These are phyloP conservation scores for Drosophila anomelani DNA, from an alignment of 2,888 invertebrate species.

Conservation along the genomic window DNA sequence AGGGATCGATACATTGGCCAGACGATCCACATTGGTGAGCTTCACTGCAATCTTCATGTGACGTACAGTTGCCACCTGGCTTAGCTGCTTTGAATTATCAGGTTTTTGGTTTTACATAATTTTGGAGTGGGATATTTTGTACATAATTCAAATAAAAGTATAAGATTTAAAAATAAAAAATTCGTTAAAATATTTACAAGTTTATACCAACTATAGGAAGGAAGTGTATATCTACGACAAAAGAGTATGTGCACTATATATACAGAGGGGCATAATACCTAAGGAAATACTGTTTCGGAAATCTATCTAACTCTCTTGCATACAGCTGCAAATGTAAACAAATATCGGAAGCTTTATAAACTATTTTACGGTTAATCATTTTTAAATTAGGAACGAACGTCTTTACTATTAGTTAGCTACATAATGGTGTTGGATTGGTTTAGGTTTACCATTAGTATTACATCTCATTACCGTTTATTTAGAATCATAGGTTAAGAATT, in stretches of 20 bases:
- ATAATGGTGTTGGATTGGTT: constrained; percentile 43
- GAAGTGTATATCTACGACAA: constrained; percentile 64
- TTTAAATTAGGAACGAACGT: constrained; percentile 69
- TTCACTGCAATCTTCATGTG: constrained; percentile 84
- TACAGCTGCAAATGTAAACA: constrained; percentile 37
- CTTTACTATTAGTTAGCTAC: constrained; percentile 23
- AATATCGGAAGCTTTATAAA: constrained; percentile 47
- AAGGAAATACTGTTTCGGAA: constrained; percentile 32
- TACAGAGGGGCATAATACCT: constrained; percentile 60
- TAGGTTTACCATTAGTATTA: constrained; percentile 76
- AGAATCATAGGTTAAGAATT: constrained; percentile 72
- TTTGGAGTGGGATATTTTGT: constrained; percentile 70
- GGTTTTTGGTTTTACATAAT: constrained; percentile 48
- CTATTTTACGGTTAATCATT: constrained; percentile 69
- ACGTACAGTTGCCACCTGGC: constrained; percentile 83
- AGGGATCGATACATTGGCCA: constrained; percentile 84
- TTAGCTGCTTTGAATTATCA: constrained; percentile 67
- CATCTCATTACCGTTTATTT: constrained; percentile 69
- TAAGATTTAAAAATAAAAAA: constrained; percentile 77
- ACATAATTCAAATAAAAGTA: constrained; percentile 75
- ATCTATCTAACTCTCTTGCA: constrained; percentile 50
- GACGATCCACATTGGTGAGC: constrained; percentile 82
- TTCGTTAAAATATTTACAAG: constrained; percentile 79
- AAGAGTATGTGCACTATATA: constrained; percentile 60
- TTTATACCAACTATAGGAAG: constrained; percentile 53